These are phyloP conservation scores for Vanessa tameamea DNA, from an alignment of 1,140 invertebrate species.

Conservation along the genomic window DNA sequence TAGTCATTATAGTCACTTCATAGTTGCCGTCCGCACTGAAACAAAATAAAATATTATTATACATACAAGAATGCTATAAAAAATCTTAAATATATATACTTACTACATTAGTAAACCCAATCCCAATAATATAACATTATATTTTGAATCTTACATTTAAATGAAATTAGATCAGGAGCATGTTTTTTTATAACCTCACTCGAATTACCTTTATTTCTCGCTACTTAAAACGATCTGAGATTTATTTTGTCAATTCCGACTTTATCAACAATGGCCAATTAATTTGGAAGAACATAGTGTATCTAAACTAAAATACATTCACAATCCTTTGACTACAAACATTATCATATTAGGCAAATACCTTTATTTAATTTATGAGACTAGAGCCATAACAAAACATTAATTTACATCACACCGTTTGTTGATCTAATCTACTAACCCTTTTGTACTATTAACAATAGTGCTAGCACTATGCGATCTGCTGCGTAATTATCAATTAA, in stretches of 20 bases:
- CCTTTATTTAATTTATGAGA: slow-evolving; percentile 28
- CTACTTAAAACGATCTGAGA: no score
- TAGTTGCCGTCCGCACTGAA: slow-evolving; percentile 98
- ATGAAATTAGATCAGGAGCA: no score
- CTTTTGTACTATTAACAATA: slow-evolving; percentile 33
- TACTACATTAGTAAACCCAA: no score
- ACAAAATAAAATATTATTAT: slow-evolving; percentile 36
- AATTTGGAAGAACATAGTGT: not conserved
- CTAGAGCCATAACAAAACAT: slow-evolving; percentile 24
- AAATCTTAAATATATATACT: no score
- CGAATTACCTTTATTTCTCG: no score
- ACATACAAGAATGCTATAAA: no score
- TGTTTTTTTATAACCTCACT: no score
- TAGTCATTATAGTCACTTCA: slow-evolving; percentile 98
- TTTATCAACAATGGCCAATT: not conserved
- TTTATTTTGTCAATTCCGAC: not conserved
- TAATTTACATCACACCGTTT: slow-evolving; percentile 25
- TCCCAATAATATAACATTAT: no score
- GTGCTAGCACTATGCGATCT: slow-evolving; percentile 11
- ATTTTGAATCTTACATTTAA: no score
- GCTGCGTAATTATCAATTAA: slow-evolving; percentile 30
- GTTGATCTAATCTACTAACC: slow-evolving; percentile 37
- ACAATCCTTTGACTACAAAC: slow-evolving; percentile 10
- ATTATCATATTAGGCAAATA: slow-evolving; percentile 25
- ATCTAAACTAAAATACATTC: not conserved